Evolutionary conservation across 2,888 invertebrate genomes (phyloP).

Genomic region (Polyommatus icarus): DNA sequence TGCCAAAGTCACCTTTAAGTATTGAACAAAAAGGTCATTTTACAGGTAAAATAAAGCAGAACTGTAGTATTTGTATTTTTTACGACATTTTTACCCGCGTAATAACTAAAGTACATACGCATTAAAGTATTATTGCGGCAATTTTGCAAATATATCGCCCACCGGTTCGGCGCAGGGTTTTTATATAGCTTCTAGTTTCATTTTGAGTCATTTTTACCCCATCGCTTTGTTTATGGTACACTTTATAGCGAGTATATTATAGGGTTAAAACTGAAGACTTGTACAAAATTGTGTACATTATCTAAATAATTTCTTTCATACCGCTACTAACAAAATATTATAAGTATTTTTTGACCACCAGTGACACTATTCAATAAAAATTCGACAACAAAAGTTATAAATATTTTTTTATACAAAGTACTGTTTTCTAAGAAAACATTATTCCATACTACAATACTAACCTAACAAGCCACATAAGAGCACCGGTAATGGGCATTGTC

Average conservation of each 20-base stretch:
- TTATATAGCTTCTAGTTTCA: constrained; percentile 7
- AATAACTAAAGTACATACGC: constrained; percentile 9
- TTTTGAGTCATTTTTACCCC: neutral
- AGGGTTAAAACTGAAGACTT: neutral
- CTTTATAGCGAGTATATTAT: neutral
- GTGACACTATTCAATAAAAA: too few relatives aligned
- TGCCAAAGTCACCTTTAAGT: too few relatives aligned
- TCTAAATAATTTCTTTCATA: too few relatives aligned
- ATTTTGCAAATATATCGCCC: neutral
- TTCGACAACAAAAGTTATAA: too few relatives aligned
- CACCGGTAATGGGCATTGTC: too few relatives aligned
- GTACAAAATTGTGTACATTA: too few relatives aligned
- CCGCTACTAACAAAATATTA: too few relatives aligned
- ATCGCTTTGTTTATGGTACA: neutral
- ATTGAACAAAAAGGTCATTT: neutral
- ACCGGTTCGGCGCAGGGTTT: neutral
- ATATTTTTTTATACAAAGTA: too few relatives aligned
- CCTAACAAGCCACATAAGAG: too few relatives aligned
- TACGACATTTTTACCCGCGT: constrained; percentile 5
- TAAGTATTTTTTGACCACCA: too few relatives aligned
- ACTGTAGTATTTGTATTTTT: neutral
- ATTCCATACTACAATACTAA: too few relatives aligned
- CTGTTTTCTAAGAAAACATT: too few relatives aligned
- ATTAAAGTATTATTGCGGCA: constrained; percentile 1
- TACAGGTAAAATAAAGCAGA: neutral